These are phyloP conservation scores for Xestia sexstrigata DNA, from an alignment of 2,888 invertebrate species.

Conservation along the genomic window DNA sequence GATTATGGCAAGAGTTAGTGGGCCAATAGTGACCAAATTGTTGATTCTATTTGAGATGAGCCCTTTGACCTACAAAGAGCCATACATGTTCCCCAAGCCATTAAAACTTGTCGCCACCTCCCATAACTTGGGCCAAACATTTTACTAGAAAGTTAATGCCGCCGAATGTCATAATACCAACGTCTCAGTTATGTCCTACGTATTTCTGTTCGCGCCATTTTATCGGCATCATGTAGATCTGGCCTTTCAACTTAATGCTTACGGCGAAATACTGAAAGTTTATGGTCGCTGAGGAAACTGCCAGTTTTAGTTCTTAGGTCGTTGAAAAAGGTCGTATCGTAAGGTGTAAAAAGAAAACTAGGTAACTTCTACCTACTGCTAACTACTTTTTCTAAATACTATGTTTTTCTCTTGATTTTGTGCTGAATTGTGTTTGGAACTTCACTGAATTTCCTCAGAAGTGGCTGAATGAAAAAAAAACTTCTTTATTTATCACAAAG, in stretches of 20 bases:
- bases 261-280: constrained; percentile 22
- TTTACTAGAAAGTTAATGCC: constrained; percentile 72
- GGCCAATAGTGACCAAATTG: background rate
- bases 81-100: no score
- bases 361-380: background rate
- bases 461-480: background rate
- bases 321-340: background rate
- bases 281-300: constrained; percentile 28
- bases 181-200: constrained; percentile 67
- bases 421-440: background rate
- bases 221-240: constrained; percentile 60
- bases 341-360: background rate
- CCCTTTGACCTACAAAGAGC: background rate
- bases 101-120: background rate
- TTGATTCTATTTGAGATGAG: background rate
- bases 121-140: constrained; percentile 35
- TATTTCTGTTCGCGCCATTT: constrained; percentile 66
- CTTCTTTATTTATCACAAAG: no score
- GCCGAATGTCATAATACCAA: constrained; percentile 73
- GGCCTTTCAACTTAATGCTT: constrained; percentile 43
- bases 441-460: background rate
- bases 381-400: background rate
- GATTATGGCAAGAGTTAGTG: background rate
- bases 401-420: background rate
- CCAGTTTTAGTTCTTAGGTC: constrained; percentile 10